Conservation (phyloP, 2,113 vertebrate genomes). For the Corythaeola cristata region DNA sequence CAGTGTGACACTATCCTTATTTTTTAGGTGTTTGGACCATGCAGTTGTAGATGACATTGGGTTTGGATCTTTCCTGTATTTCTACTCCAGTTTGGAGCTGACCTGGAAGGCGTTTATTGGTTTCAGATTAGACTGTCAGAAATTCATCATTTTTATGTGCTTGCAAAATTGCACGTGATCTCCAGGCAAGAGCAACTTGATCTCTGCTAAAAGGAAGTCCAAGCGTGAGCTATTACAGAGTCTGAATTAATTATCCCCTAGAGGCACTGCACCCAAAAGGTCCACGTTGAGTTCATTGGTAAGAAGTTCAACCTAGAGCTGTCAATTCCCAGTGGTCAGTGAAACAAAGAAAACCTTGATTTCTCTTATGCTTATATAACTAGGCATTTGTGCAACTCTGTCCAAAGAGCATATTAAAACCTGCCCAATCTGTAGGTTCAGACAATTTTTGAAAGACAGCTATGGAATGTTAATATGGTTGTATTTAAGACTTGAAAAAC, state of each 20-base stretch:
- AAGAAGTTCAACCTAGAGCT: neutral
- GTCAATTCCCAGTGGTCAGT: neutral
- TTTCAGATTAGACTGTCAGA: neutral
- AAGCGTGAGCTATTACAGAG: conserved; percentile 4
- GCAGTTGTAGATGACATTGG: neutral
- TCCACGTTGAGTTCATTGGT: neutral
- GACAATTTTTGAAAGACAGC: neutral
- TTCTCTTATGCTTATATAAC: neutral
- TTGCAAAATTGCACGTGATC: neutral
- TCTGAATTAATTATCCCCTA: neutral
- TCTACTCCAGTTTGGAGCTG: neutral
- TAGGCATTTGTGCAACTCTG: neutral
- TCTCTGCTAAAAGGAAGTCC: neutral
- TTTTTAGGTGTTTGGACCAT: neutral
- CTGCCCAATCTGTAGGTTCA: neutral
- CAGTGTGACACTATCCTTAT: neutral
- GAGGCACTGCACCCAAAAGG: neutral
- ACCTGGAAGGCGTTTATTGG: neutral
- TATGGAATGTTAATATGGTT: neutral
- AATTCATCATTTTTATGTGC: neutral
- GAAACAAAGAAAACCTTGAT: neutral
- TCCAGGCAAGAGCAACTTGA: neutral
- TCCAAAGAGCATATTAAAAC: neutral
- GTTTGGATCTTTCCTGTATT: neutral
- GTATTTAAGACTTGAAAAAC: neutral